These are phyloP conservation scores for Pao palembangensis DNA, from an alignment of 2,113 vertebrate genomes.

Conservation along the genomic window DNA sequence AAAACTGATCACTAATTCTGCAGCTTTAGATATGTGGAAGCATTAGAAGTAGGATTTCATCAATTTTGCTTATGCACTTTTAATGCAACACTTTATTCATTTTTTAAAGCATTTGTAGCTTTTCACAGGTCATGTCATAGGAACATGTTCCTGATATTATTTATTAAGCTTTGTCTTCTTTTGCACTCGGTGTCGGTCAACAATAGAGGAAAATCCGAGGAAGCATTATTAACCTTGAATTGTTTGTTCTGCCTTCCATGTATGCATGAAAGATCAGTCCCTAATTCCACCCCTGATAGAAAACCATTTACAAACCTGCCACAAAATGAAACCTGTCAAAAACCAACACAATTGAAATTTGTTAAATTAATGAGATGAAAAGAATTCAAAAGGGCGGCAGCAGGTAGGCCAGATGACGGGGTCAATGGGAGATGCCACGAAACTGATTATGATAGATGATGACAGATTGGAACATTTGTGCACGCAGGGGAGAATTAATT, in stretches of 20 bases:
- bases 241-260: constrained; percentile 54
- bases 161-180: neutral
- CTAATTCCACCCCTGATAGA: constrained; percentile 55
- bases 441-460: constrained; percentile 81
- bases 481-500: constrained; percentile 65
- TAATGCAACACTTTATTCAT: too few species aligned
- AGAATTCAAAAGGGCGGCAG: constrained; percentile 73
- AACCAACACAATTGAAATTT: constrained; percentile 79
- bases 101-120: too few species aligned
- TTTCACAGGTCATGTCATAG: too few species aligned
- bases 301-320: constrained; percentile 45
- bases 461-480: constrained; percentile 64
- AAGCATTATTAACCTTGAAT: constrained; percentile 59
- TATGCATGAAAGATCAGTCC: constrained; percentile 47
- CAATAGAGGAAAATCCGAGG: constrained; percentile 18
- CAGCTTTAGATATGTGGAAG: too few species aligned
- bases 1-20: too few species aligned
- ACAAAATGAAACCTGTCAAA: constrained; percentile 83
- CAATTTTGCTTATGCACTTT: too few species aligned
- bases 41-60: too few species aligned
- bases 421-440: constrained; percentile 80
- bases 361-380: constrained; percentile 85
- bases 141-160: too few species aligned
- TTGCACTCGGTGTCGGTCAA: neutral
- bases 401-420: constrained; percentile 80